Evolutionary conservation across 2,888 invertebrate species (phyloP), one percentile per base, ranked within the genome.

Genomic region (Andrena camellia): DNA sequence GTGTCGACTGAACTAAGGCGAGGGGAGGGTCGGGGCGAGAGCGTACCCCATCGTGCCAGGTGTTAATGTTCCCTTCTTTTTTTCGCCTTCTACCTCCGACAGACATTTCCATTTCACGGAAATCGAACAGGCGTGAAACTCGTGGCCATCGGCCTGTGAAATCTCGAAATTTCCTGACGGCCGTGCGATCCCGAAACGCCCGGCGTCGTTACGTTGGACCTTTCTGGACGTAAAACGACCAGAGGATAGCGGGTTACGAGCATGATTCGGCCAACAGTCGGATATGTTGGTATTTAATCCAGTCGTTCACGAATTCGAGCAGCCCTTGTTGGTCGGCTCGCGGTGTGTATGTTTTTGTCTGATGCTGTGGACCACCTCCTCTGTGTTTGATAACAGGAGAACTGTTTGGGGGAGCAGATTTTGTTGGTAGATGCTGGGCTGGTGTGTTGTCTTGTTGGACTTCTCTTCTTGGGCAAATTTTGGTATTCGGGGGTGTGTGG

Each of bases 51-150:
- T 31, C 50, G 54, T 8, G 48, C 26, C 64, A 23, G 54, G 78
- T 68, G 79, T 85, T 67, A 60, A 75, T 48, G 35, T 62, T 71
- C 33, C 75, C 64, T 59, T 66, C 59, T 1, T 35, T 33, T 20
- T 7, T 60, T n/a, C 8, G 31, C 2, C 23, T 35, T 5, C 57
- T 48, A 8, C 63, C 71, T 64, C 29, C 33, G 31, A 33, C 64
- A 13, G 20, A 42, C 54, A 82, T 82, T 85, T 83, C 83, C 72
- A 78, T 78, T 75, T 75, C n/a, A 71, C 67, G 50, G 29, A 60
- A 57, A 80, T 80, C 62, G 75, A 82, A 71, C 76, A 57, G 50
- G 17, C 31, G 63, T 10, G 60, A 60, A 42, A 69, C 68, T 68
- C 62, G 68, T 31, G 10, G 52, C 26, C 59, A 67, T 31, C 67